Conservation (phyloP, 2,113 vertebrate species). For the Muntiacus reevesi region DNA sequence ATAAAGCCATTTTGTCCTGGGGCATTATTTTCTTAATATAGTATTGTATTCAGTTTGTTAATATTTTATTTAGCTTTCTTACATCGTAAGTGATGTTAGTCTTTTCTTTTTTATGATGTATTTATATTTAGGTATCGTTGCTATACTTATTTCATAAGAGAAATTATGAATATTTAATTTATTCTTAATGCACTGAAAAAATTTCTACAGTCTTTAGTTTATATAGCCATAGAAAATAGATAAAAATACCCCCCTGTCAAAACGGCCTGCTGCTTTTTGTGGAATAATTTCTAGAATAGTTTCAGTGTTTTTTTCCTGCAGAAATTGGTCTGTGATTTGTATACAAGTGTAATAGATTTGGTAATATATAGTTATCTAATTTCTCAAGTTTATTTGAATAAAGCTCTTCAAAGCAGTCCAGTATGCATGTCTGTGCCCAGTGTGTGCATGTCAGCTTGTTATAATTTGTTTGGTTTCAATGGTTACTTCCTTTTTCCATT, state of each 20-base stretch:
- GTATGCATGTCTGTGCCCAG: not conserved
- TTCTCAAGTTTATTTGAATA: not conserved
- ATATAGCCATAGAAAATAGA: not conserved
- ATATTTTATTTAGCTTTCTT: not conserved
- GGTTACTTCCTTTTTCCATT: not conserved
- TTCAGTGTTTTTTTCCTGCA: not conserved
- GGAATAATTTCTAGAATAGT: not conserved
- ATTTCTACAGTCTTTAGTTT: not conserved
- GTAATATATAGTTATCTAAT: not conserved
- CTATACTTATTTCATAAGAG: not conserved
- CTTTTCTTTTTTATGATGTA: not conserved
- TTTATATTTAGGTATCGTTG: not conserved
- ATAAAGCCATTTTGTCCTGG: not conserved
- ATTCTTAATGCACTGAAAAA: not conserved
- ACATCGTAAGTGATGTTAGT: not conserved
- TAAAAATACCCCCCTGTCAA: not conserved
- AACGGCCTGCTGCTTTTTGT: not conserved
- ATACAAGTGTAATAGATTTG: not conserved
- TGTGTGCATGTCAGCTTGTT: not conserved
- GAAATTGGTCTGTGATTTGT: not conserved
- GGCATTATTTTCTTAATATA: not conserved
- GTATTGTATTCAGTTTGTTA: not conserved
- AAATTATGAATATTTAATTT: not conserved
- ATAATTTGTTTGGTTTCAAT: not conserved
- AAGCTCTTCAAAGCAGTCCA: not conserved